These are phyloP conservation scores for Diceros bicornis DNA, from an alignment of 2,797 vertebrate genomes.

Conservation along the genomic window DNA sequence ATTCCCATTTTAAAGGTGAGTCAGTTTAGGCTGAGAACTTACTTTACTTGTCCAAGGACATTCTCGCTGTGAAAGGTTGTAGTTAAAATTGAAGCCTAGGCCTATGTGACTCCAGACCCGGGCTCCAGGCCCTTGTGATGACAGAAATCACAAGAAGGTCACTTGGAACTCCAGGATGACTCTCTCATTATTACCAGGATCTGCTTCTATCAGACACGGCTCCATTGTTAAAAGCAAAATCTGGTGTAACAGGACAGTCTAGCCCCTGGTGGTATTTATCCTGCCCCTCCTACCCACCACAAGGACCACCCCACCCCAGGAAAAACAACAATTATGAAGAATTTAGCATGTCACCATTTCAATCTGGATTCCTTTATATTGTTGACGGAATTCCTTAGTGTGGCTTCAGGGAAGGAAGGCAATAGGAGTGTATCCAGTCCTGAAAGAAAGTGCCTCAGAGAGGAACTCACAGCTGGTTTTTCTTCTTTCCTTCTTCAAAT, in stretches of 20 bases:
- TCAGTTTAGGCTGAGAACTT: not conserved
- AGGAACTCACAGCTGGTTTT: constrained; percentile 58
- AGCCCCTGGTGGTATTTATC: not conserved
- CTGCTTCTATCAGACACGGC: not conserved
- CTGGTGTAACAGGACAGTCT: not conserved
- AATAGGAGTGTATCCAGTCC: constrained; percentile 12
- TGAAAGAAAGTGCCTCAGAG: constrained; percentile 72
- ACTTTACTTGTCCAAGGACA: not conserved
- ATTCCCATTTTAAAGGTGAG: constrained; percentile 46
- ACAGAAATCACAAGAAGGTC: not conserved
- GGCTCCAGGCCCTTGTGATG: not conserved
- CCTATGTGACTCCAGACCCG: not conserved
- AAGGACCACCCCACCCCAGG: not conserved
- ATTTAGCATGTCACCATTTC: not conserved
- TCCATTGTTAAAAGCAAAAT: not conserved
- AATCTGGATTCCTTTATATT: not conserved
- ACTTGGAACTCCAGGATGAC: not conserved
- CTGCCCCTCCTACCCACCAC: not conserved
- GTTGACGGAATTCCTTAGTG: not conserved
- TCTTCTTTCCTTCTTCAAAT: not conserved
- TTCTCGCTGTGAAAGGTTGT: not conserved
- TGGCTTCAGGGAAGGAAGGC: not conserved
- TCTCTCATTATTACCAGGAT: not conserved
- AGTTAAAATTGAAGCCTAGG: not conserved
- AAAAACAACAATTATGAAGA: not conserved